Evolutionary conservation across 2,797 vertebrate genomes (phyloP).

Genomic region (Xiphophorus birchmanni): DNA sequence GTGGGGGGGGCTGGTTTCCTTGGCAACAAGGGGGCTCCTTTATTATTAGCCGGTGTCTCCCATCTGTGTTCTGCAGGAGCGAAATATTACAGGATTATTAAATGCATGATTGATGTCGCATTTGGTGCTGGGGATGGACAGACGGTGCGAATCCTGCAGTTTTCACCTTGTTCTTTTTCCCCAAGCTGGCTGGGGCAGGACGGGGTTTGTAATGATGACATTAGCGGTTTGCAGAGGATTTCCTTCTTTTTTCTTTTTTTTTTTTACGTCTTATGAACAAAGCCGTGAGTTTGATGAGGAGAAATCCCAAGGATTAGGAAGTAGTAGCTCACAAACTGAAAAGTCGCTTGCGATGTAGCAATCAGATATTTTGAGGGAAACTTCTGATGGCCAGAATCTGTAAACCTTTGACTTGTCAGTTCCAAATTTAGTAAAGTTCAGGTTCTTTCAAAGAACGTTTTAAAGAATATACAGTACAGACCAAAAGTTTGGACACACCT

Average conservation of each 20-base stretch:
- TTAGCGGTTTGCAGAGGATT: slow-evolving; percentile 29
- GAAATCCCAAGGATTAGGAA: neutral
- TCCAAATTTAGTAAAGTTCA: too few species aligned
- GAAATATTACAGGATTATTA: slow-evolving; percentile 63
- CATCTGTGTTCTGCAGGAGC: slow-evolving; percentile 22
- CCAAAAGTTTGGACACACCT: too few species aligned
- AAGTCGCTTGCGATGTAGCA: neutral
- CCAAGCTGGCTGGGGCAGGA: slow-evolving; percentile 41
- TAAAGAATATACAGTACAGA: too few species aligned
- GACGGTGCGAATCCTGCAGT: slow-evolving; percentile 14
- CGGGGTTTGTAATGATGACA: slow-evolving; percentile 52
- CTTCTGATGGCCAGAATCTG: neutral
- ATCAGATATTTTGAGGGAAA: neutral
- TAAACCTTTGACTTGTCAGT: neutral
- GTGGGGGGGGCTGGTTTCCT: slow-evolving; percentile 50
- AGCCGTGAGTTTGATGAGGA: neutral
- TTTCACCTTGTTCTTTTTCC: slow-evolving; percentile 31
- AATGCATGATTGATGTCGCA: slow-evolving; percentile 43
- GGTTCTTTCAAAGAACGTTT: too few species aligned
- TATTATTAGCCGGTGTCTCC: slow-evolving; percentile 63
- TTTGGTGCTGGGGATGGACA: slow-evolving; percentile 29
- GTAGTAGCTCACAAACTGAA: neutral
- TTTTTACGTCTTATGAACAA: slow-evolving; percentile 20
- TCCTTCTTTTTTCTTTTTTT: slow-evolving; percentile 22
- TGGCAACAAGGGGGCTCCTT: slow-evolving; percentile 65